Percentiles rank a stretch among this genome's conserved stretches.
Conservation (phyloP, 2,113 vertebrate genomes). For the Ornithorhynchus anatinus region DNA sequence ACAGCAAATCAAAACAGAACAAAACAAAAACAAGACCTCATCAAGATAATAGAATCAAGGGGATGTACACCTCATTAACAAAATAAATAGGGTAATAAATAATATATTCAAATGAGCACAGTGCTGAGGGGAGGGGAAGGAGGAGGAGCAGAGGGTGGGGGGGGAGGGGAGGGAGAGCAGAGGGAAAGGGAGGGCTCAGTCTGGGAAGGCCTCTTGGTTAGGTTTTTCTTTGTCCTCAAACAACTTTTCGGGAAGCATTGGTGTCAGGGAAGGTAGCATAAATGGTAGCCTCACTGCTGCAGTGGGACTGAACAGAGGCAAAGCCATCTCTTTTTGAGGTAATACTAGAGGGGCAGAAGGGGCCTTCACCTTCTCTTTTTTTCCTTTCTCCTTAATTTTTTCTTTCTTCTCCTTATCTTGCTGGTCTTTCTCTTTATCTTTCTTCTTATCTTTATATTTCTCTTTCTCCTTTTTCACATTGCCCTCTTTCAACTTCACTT, state of each 20-base stretch:
- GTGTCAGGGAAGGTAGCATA: slow-evolving; percentile 81
- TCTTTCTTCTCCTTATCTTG: slow-evolving; percentile 92
- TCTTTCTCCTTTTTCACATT: slow-evolving; percentile 85
- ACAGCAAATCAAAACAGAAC: too few relatives aligned
- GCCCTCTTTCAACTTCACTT: slow-evolving; percentile 78
- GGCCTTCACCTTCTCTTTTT: slow-evolving; percentile 83
- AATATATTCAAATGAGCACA: too few relatives aligned
- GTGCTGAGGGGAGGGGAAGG: too few relatives aligned
- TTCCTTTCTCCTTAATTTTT: slow-evolving; percentile 82
- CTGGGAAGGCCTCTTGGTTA: too few relatives aligned
- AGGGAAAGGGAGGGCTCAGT: too few relatives aligned
- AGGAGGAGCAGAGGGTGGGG: too few relatives aligned
- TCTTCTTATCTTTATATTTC: slow-evolving; percentile 96
- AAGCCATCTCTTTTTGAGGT: slow-evolving; percentile 75
- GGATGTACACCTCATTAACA: too few relatives aligned
- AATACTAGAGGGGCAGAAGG: slow-evolving; percentile 70
- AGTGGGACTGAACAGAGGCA: slow-evolving; percentile 83
- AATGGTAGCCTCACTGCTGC: slow-evolving; percentile 78
- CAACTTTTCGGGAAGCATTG: slow-evolving; percentile 81
- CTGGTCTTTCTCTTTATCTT: slow-evolving; percentile 88
- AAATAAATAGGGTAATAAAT: too few relatives aligned
- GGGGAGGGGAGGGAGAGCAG: too few relatives aligned
- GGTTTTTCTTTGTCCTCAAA: slow-evolving; percentile 87
- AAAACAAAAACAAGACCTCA: too few relatives aligned
- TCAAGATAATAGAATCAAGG: too few relatives aligned